These are phyloP conservation scores for Epirrhoe alternata DNA, from an alignment of 2,888 invertebrate genomes.

Conservation along the genomic window DNA sequence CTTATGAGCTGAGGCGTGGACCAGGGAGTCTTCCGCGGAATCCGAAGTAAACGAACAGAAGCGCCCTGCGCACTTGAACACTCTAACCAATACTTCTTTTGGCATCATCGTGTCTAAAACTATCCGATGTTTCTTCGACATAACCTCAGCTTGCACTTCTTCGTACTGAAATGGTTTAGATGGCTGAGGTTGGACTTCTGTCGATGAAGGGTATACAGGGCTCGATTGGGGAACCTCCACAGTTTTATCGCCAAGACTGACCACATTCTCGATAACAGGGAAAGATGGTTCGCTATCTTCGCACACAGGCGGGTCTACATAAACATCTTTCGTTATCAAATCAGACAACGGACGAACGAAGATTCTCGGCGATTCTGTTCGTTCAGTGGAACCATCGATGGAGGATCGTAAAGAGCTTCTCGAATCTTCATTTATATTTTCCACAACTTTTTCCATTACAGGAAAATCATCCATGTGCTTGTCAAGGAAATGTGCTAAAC, in stretches of 20 bases:
- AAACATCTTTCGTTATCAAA: slow-evolving; percentile 57
- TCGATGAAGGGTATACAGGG: slow-evolving; percentile 46
- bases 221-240: slow-evolving; percentile 46
- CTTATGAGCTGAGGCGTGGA: slow-evolving; percentile 72
- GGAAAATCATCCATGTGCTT: slow-evolving; percentile 76
- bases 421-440: slow-evolving; percentile 34
- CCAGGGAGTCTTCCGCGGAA: slow-evolving; percentile 64
- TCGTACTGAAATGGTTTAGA: slow-evolving; percentile 61
- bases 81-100: slow-evolving; percentile 72
- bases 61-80: slow-evolving; percentile 77
- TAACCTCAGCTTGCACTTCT: slow-evolving; percentile 65
- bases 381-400: slow-evolving; percentile 31
- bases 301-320: slow-evolving; percentile 13
- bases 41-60: slow-evolving; percentile 73
- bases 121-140: slow-evolving; percentile 69
- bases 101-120: slow-evolving; percentile 80
- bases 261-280: slow-evolving; percentile 82
- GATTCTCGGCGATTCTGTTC: slow-evolving; percentile 43
- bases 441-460: slow-evolving; percentile 50
- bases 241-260: slow-evolving; percentile 73
- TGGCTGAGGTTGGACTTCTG: slow-evolving; percentile 36
- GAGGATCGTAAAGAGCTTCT: slow-evolving; percentile 16
- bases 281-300: slow-evolving; percentile 45
- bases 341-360: slow-evolving; percentile 74
- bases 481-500: slow-evolving; percentile 73